Evolutionary conservation across 2,797 vertebrate genomes (phyloP), one percentile per base, ranked within the genome.

Genomic region (Fringilla coelebs): DNA sequence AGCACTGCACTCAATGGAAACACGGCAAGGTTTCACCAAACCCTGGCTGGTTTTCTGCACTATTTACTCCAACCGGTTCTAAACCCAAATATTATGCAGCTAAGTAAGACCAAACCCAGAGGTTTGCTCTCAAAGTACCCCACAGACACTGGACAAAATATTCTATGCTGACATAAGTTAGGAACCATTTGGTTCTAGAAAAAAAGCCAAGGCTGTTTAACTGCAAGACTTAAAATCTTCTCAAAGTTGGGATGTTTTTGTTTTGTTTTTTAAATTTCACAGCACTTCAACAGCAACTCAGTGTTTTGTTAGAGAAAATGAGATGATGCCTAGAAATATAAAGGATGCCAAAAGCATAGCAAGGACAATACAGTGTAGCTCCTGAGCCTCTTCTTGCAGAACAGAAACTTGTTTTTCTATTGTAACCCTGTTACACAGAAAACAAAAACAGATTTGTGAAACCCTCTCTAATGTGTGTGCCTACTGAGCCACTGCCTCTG

Each of bases 11-110:
- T 34, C 48, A 28, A 32, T 31, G n/a, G 58, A 65, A 29, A 13
- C 12, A 6, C 6, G 17, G 12, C 41, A 48, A 11, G 18, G 21
- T 7, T 31, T 43, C 26, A 38, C 15, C 54, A 55, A 63, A 67
- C 15, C 6, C 7, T 0, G 1, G 12, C 6, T 32, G 9, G 2
- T 11, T 72, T n/a, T 62, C 21, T 20, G 28, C 14, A 6, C 38
- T 83, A 40, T 62, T 75, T 71, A 67, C 38, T 62, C 17, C 19
- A 55, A 34, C 2, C 0, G 3, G 5, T 8, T 58, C 75, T 36
- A 54, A 90, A 38, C 14, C 11, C 46, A 65, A 81, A 83, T 24
- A 14, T 1, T 4, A 38, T 5, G 24, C 22, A 49, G 29, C 41
- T 72, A 40, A 19, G n/a, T 34, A 71, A 55, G 11, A 74, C 32